A percentile compares a stretch with the other conserved stretches of the same genome.
These are phyloP conservation scores for Melinaea menophilus DNA, from an alignment of 2,888 invertebrate genomes.

Conservation along the genomic window DNA sequence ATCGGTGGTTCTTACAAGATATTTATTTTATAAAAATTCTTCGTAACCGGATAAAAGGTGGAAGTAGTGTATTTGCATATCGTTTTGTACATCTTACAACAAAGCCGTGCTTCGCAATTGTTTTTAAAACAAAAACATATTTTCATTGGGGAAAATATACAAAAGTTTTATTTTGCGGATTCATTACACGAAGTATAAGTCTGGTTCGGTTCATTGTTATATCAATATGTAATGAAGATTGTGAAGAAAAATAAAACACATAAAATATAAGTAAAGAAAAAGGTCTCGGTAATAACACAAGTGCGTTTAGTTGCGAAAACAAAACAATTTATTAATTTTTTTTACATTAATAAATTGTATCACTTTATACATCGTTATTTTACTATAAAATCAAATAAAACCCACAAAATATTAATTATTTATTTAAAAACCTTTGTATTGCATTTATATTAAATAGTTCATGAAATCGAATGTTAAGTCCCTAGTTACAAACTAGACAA, in stretches of 20 bases:
- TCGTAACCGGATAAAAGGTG: conserved; percentile 24
- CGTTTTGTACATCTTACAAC: conserved; percentile 28
- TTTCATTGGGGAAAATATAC: conserved; percentile 14
- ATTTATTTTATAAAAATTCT: conserved; percentile 16
- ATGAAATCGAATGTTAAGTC: no score
- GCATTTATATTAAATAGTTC: no score
- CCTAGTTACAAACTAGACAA: background rate
- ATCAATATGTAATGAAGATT: background rate
- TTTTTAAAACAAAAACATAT: conserved; percentile 26
- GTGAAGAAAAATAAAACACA: background rate
- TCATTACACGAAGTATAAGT: conserved; percentile 10
- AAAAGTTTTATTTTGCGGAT: conserved; percentile 12
- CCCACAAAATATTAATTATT: no score
- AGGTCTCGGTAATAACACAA: no score
- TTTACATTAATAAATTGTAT: no score
- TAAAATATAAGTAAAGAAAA: no score
- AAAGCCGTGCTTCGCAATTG: conserved; percentile 25
- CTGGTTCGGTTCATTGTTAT: conserved; percentile 2
- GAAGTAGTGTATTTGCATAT: conserved; percentile 29
- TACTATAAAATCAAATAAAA: no score
- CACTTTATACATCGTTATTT: no score
- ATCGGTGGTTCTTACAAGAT: conserved; percentile 21
- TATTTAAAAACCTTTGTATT: no score
- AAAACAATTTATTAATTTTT: no score
- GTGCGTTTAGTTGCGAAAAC: no score